Conservation (phyloP, 2,113 vertebrate species). For the Rhinolophus ferrumequinum region DNA sequence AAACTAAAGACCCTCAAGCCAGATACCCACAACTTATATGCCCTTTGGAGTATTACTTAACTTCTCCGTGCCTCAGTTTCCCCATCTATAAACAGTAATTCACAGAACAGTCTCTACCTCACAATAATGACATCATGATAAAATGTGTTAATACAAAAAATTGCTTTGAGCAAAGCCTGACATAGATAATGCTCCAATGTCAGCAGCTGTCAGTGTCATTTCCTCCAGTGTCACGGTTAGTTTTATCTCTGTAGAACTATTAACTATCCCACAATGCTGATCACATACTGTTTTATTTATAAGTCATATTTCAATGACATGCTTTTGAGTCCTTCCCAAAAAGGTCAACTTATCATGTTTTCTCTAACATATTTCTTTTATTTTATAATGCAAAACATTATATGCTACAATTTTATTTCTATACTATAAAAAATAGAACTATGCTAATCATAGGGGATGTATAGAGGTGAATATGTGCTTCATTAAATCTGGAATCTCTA, state of each 20-base stretch:
- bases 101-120: neutral
- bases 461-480: conserved; percentile 68
- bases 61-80: conserved; percentile 8
- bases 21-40: neutral
- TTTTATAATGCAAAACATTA: conserved; percentile 20
- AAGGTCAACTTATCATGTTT: neutral
- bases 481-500: conserved; percentile 80
- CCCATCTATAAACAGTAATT: neutral
- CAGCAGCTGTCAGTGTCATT: neutral
- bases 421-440: conserved; percentile 15
- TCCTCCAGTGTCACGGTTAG: conserved; percentile 6
- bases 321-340: conserved; percentile 19
- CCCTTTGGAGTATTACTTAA: neutral
- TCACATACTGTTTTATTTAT: neutral
- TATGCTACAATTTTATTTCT: neutral
- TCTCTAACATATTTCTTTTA: conserved; percentile 21
- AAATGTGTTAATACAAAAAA: neutral
- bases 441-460: conserved; percentile 54
- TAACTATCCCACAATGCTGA: neutral
- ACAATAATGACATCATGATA: neutral
- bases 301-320: conserved; percentile 34
- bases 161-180: neutral
- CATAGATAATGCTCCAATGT: neutral
- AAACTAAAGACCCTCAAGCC: neutral
- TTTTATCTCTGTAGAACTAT: neutral